phyloP scores from a whole-genome alignment of 2,888 invertebrate genomes.

The Andrena flavipes region DNA sequence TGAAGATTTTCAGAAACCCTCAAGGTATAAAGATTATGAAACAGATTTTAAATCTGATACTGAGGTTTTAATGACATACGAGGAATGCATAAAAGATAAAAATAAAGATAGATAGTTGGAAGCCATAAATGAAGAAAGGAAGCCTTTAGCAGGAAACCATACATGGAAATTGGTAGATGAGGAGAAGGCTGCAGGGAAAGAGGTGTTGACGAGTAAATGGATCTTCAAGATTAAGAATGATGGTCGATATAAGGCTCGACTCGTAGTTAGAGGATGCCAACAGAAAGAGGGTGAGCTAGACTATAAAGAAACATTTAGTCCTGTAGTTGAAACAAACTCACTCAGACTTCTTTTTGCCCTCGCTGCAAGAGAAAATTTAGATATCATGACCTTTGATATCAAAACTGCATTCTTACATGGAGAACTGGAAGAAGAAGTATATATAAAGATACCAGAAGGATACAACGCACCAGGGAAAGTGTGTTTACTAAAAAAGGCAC shows the following conservation, averaged over 20 bases:
- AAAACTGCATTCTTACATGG: too few species aligned
- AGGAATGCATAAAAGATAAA: background rate
- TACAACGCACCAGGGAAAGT: too few species aligned
- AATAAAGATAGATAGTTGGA: background rate
- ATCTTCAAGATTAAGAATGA: conserved; percentile 2
- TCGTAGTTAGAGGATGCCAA: conserved; percentile 3
- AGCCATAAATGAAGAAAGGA: conserved; percentile 2
- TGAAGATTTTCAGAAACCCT: background rate
- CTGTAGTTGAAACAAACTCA: too few species aligned
- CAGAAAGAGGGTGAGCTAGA: background rate
- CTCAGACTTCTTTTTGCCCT: too few species aligned
- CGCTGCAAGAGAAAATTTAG: too few species aligned
- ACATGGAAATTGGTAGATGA: background rate
- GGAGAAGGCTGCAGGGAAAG: background rate
- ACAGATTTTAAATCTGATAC: background rate
- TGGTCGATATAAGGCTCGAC: background rate
- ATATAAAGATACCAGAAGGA: too few species aligned
- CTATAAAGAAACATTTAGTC: background rate
- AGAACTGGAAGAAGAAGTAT: too few species aligned
- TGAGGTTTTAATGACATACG: background rate
- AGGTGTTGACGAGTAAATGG: background rate
- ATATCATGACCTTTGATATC: too few species aligned
- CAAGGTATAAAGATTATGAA: background rate
- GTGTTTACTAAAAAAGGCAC: too few species aligned
- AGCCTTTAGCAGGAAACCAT: background rate